Evolutionary conservation across 2,888 invertebrate species (phyloP).

Genomic region (Drosophila gaucha): DNA sequence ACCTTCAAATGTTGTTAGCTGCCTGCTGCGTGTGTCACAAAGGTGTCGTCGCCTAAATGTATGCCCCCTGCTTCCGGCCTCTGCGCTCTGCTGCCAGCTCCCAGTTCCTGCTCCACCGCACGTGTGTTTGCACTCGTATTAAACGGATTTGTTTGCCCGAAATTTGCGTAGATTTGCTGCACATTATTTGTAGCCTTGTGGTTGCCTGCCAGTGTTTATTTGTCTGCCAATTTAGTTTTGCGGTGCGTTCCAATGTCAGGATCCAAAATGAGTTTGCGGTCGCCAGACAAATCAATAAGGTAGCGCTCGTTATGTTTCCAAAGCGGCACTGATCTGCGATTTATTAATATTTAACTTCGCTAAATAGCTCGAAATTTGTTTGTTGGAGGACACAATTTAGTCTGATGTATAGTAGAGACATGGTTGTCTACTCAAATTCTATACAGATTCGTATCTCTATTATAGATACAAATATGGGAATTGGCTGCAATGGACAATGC

Average conservation of each 20-base stretch:
- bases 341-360: background rate
- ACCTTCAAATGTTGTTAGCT: constrained; percentile 67
- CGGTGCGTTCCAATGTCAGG: constrained; percentile 27
- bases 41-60: constrained; percentile 54
- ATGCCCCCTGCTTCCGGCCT: constrained; percentile 3
- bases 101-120: constrained; percentile 2
- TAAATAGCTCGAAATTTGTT: background rate
- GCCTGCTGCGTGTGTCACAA: constrained; percentile 60
- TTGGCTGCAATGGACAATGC: too few relatives aligned
- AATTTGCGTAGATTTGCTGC: constrained; percentile 76
- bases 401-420: too few relatives aligned
- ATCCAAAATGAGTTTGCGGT: constrained; percentile 38
- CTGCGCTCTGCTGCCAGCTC: background rate
- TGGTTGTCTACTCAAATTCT: too few relatives aligned
- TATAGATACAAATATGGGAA: too few relatives aligned
- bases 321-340: background rate
- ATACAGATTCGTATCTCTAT: too few relatives aligned
- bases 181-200: constrained; percentile 58
- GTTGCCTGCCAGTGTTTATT: constrained; percentile 50
- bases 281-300: constrained; percentile 40
- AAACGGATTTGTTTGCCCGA: constrained; percentile 66
- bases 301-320: background rate
- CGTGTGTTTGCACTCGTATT: constrained; percentile 50
- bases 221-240: constrained; percentile 46
- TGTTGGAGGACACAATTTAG: background rate